These are phyloP conservation scores for Asobara japonica DNA, from an alignment of 1,140 invertebrate species.

Conservation along the genomic window DNA sequence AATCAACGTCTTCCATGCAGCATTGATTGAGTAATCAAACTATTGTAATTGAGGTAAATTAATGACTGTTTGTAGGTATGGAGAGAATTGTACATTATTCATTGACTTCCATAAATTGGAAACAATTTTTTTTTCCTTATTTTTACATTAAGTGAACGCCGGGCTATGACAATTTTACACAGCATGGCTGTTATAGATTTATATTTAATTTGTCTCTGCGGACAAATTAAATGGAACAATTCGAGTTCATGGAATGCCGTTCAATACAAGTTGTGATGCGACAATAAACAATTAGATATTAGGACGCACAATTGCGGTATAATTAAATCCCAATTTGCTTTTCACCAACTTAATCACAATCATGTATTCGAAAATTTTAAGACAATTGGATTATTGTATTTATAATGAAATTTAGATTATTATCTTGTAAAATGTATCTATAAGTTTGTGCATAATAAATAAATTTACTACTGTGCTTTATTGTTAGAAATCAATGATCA, in stretches of 20 bases:
- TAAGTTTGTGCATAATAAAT: background rate
- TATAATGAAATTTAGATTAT: background rate
- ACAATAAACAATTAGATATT: slow-evolving; percentile 57
- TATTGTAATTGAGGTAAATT: slow-evolving; percentile 22
- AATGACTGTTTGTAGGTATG: slow-evolving; percentile 25
- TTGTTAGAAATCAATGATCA: background rate
- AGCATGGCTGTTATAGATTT: slow-evolving; percentile 14
- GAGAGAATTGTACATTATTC: background rate
- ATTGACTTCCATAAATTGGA: slow-evolving; percentile 22
- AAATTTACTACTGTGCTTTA: background rate
- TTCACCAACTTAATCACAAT: background rate
- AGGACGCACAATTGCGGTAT: background rate
- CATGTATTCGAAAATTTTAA: background rate
- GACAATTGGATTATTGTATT: background rate
- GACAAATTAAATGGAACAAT: slow-evolving; percentile 16
- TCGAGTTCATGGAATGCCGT: slow-evolving; percentile 27
- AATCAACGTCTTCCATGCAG: slow-evolving; percentile 61
- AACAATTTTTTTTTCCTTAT: slow-evolving; percentile 2
- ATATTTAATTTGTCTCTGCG: slow-evolving; percentile 20
- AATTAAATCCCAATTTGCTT: background rate
- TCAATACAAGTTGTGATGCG: slow-evolving; percentile 55
- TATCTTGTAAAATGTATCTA: background rate
- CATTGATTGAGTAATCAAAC: background rate
- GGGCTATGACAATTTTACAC: slow-evolving; percentile 22
- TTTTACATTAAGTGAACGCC: slow-evolving; percentile 1